Evolutionary conservation across 1,140 invertebrate species (phyloP), one percentile per base, ranked within the genome.

Genomic region (Drosophila trapezifrons): DNA sequence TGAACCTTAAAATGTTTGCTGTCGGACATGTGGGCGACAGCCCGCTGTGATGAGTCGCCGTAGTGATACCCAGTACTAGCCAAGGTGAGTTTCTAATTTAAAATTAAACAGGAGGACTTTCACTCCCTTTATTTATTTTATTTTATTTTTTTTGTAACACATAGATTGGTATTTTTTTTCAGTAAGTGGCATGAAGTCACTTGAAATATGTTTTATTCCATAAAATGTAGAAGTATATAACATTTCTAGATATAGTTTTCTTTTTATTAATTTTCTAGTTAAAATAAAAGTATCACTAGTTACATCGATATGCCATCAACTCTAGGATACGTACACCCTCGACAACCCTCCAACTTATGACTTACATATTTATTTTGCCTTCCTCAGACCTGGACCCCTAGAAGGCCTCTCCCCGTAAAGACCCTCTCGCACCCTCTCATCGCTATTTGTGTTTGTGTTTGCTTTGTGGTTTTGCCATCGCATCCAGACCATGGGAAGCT

Each of bases 1-100:
- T 87, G 71, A 90, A 87, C 87, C 86, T 87, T 90, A 77, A 83
- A 90, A 86, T 83, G 80, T 78, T 90, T 90, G 43, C 77, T 80
- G 77, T 71, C 62, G 84, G 84, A 71, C 84, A 67, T 82, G 83
- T 84, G 80, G 82, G 70, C 63, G 58, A 52, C 56, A 18, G 20
- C 0, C 4, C 0, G 37, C 22, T 2, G 25, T 43, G 38, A 20
- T 27, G 20, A 29, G 35, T 69, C 51, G 59, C n/a, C 12, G 6
- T 0, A 4, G 2, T 15, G 13, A 62, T 82, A 78, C 75, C 64
- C 46, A 46, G 10, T 3, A 54, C 17, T 18, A 35, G 2, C 1
- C 3, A 35, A 2, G 7, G 7, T 7, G 2, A 49, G 45, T 4
- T 17, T 17, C 10, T 29, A 0, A 9, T 9, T 29, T 9, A 2